Evolutionary conservation across 2,113 vertebrate genomes (phyloP).

Genomic region (Xyliphius kryptos): DNA sequence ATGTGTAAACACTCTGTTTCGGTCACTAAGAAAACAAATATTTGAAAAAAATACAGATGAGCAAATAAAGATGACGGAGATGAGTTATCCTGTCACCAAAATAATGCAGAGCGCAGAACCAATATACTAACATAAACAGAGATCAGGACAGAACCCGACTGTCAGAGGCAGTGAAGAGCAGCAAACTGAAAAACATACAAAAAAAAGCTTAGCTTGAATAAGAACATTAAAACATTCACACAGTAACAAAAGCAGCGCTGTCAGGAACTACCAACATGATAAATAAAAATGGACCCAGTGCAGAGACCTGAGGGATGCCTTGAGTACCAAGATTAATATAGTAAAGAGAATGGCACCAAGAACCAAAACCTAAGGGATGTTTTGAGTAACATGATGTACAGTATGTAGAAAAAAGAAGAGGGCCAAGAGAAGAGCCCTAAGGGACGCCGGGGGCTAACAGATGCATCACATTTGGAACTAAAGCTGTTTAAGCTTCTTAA

Average conservation of each 20-base stretch:
- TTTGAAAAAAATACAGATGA: constrained; percentile 6
- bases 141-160: no score
- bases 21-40: neutral
- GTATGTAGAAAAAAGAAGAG: neutral
- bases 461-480: neutral
- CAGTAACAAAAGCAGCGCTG: neutral
- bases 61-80: neutral
- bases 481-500: no score
- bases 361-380: neutral
- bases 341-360: neutral
- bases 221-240: no score
- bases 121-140: neutral
- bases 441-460: neutral
- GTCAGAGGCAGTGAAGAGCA: neutral
- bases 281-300: neutral
- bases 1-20: neutral
- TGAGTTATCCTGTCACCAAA: no score
- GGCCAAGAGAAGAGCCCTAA: neutral
- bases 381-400: neutral
- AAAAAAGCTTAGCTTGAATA: no score
- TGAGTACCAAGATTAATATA: neutral
- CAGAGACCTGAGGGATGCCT: constrained; percentile 8
- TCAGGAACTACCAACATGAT: neutral
- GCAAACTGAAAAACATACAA: no score
- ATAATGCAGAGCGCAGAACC: no score